These are phyloP conservation scores for Nipponia nippon DNA, from an alignment of 2,113 vertebrate species.

Conservation along the genomic window DNA sequence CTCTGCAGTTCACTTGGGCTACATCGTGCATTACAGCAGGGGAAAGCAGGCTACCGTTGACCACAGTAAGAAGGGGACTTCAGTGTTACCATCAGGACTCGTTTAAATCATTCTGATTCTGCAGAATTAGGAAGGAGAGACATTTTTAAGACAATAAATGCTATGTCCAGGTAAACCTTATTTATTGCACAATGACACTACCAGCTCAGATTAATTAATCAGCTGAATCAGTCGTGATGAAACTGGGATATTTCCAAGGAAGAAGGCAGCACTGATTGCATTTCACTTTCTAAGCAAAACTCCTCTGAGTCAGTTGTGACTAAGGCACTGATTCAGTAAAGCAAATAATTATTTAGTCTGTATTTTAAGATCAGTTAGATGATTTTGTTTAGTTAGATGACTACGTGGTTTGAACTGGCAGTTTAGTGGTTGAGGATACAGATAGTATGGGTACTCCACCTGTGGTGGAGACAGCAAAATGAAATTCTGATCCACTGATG, in stretches of 20 bases:
- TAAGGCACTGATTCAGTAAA: conserved; percentile 53
- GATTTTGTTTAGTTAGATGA: not conserved
- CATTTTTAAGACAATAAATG: not conserved
- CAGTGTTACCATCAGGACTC: not conserved
- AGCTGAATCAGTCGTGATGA: conserved; percentile 14
- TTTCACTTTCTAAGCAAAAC: conserved; percentile 31
- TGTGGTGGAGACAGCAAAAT: not conserved
- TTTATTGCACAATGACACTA: not conserved
- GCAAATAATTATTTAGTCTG: not conserved
- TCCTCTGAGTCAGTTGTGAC: conserved; percentile 38
- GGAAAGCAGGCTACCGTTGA: not conserved
- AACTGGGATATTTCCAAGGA: conserved; percentile 23
- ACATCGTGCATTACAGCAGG: fast-evolving
- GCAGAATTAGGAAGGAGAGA: not conserved
- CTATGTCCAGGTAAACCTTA: not conserved
- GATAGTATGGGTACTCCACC: not conserved
- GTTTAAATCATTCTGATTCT: not conserved
- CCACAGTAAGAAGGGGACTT: not conserved
- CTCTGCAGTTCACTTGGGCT: not conserved
- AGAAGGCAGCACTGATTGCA: not conserved
- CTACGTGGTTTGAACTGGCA: not conserved
- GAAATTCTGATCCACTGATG: not conserved
- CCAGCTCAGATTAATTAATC: conserved; percentile 6
- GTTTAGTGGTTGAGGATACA: not conserved
- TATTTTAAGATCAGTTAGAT: not conserved